A percentile compares a stretch with the other conserved stretches of the same genome.
Evolutionary conservation across 2,113 vertebrate genomes (phyloP).

Genomic region (Xiphias gladius): DNA sequence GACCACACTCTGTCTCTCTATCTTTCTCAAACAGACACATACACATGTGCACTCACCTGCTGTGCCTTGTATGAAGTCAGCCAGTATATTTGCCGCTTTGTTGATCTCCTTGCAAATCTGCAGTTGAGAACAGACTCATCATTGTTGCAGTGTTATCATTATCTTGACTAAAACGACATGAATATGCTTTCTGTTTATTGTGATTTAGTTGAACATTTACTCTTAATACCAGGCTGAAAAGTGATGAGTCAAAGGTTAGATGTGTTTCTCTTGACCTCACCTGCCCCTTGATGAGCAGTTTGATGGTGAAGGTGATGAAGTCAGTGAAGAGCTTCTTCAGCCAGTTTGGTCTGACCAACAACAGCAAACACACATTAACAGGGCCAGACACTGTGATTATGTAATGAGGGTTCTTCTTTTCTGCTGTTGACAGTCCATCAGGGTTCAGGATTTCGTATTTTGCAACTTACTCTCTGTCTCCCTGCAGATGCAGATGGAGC

Average conservation of each 20-base stretch:
- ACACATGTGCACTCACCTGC: conserved; percentile 81
- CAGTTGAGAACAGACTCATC: conserved; percentile 31
- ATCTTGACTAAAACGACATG: not conserved
- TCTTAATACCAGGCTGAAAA: not conserved
- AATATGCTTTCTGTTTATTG: not conserved
- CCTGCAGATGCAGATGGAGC: conserved; percentile 86
- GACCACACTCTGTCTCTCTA: too few relatives aligned
- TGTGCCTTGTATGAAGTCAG: conserved; percentile 85
- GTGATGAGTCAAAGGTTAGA: fast-evolving
- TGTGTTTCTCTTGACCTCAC: conserved; percentile 77
- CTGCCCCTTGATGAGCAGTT: conserved; percentile 89
- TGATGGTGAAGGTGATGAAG: conserved; percentile 91
- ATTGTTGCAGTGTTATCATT: not conserved
- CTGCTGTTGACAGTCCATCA: not conserved
- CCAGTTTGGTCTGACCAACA: conserved; percentile 86
- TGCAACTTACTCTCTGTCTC: conserved; percentile 87
- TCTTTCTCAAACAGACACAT: not conserved
- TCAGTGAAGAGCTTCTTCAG: conserved; percentile 90
- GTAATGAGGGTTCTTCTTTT: not conserved
- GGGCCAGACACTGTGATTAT: not conserved
- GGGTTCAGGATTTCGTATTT: not conserved
- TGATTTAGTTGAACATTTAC: not conserved
- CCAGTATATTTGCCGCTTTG: conserved; percentile 85
- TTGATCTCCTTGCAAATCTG: conserved; percentile 94
- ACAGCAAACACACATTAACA: not conserved